Conservation (phyloP, 2,888 invertebrate genomes). For the Torymus aiolomorphi region DNA sequence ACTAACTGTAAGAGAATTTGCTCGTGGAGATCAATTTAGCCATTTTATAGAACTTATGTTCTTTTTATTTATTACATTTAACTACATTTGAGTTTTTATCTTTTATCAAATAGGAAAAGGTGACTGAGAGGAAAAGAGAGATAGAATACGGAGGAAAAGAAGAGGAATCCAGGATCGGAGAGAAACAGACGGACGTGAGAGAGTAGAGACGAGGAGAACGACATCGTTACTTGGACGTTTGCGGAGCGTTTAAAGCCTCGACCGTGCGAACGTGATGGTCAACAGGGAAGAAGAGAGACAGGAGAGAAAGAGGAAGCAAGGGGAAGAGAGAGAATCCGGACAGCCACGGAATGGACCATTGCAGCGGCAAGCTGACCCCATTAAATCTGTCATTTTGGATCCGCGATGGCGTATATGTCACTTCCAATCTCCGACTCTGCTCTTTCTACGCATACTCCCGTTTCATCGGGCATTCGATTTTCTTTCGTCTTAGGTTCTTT, state of each 20-base stretch:
- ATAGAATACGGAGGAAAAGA: neutral
- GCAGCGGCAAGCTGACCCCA: slow-evolving; percentile 31
- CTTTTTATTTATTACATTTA: too few species aligned
- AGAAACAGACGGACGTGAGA: neutral
- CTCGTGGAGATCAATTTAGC: too few species aligned
- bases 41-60: too few species aligned
- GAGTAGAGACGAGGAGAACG: neutral
- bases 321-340: slow-evolving; percentile 40
- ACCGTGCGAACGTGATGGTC: slow-evolving; percentile 40
- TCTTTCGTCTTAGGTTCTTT: neutral
- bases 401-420: neutral
- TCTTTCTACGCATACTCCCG: neutral
- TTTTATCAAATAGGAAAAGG: neutral
- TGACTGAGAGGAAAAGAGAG: neutral
- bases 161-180: neutral
- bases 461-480: neutral
- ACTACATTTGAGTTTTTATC: too few species aligned
- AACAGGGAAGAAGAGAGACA: neutral
- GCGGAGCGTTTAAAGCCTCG: slow-evolving; percentile 38
- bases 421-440: neutral
- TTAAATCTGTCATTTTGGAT: slow-evolving; percentile 60
- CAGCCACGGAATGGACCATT: slow-evolving; percentile 45
- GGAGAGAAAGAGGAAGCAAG: slow-evolving; percentile 13
- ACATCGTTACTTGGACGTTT: slow-evolving; percentile 39
- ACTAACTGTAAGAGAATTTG: too few species aligned